Evolutionary conservation across 2,113 vertebrate genomes (phyloP).

Genomic region (Gallinago paraguaiae): DNA sequence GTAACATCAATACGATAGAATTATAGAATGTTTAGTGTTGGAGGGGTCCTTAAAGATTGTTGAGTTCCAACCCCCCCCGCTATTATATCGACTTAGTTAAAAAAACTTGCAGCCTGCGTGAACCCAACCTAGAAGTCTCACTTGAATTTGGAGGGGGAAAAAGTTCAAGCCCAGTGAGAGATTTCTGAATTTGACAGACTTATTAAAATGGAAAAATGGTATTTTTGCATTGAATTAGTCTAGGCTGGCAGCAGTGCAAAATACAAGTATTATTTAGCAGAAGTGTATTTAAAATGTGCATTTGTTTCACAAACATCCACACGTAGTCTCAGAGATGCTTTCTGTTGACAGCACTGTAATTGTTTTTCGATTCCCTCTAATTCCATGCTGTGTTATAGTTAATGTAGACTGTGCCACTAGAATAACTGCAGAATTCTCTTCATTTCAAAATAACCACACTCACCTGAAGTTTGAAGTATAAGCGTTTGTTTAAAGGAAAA

Average conservation of each 20-base stretch:
- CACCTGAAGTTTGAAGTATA: background rate
- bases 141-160: background rate
- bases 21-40: no score
- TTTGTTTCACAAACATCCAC: background rate
- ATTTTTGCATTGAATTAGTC: background rate
- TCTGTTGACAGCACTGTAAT: background rate
- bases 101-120: background rate
- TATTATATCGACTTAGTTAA: background rate
- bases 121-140: background rate
- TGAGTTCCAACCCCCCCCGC: no score
- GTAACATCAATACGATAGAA: background rate
- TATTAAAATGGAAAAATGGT: background rate
- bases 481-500: background rate
- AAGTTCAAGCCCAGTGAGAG: background rate
- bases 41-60: no score
- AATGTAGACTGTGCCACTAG: background rate
- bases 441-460: background rate
- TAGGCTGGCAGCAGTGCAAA: background rate
- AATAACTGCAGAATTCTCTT: background rate
- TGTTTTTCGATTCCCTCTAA: background rate
- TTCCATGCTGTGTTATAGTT: background rate
- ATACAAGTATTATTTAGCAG: background rate
- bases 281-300: background rate
- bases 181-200: background rate
- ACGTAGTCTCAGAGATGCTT: background rate